Percentiles rank a stretch among this genome's conserved stretches.
These are phyloP conservation scores for Sebastolobus altivelis DNA, from an alignment of 2,797 vertebrate genomes.

Conservation along the genomic window DNA sequence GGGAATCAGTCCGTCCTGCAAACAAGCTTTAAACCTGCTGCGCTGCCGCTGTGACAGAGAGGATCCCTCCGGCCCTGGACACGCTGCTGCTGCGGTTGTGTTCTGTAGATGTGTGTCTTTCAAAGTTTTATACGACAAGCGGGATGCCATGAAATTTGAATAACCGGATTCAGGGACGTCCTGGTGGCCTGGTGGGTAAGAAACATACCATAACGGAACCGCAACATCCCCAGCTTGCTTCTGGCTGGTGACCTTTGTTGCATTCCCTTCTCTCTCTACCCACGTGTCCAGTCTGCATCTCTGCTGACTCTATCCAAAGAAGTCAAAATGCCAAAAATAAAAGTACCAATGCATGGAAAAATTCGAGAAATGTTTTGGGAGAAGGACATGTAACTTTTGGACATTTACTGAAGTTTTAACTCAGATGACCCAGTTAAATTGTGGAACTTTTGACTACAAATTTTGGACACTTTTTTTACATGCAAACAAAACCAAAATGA, in stretches of 20 bases:
- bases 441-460: too few relatives aligned
- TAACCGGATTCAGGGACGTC: neutral
- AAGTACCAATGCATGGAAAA: too few relatives aligned
- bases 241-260: neutral
- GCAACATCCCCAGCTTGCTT: neutral
- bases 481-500: too few relatives aligned
- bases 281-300: neutral
- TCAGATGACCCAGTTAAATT: too few relatives aligned
- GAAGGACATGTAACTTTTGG: too few relatives aligned
- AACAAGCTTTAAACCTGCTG: slow-evolving; percentile 44
- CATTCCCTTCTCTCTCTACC: neutral
- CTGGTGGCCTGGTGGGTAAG: neutral
- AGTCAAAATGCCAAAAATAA: neutral
- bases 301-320: neutral
- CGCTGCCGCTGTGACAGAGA: slow-evolving; percentile 16
- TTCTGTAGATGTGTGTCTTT: slow-evolving; percentile 25
- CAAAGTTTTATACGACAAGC: slow-evolving; percentile 32
- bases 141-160: slow-evolving; percentile 9
- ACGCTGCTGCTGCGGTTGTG: neutral
- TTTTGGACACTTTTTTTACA: too few relatives aligned
- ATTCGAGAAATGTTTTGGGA: too few relatives aligned
- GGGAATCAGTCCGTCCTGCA: slow-evolving; percentile 36
- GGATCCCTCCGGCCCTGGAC: slow-evolving; percentile 27
- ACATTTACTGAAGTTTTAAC: too few relatives aligned
- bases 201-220: neutral